These are phyloP conservation scores for Natator depressus DNA, from an alignment of 2,113 vertebrate genomes.

Conservation along the genomic window DNA sequence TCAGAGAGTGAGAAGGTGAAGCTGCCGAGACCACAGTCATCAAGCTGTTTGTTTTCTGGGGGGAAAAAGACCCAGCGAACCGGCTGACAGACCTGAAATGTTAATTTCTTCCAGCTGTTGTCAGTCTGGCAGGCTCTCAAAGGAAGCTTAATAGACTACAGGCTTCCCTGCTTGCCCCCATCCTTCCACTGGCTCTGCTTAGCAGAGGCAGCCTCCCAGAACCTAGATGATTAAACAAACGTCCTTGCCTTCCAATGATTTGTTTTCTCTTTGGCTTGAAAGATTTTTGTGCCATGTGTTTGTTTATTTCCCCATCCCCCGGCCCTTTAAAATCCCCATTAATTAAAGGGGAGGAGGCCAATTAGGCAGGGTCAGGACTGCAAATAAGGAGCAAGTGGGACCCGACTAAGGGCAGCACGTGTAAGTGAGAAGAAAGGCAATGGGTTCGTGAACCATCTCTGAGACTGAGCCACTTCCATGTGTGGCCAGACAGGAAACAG, in stretches of 20 bases:
- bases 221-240: conserved; percentile 62
- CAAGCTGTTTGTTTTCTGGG: conserved; percentile 27
- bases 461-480: neutral
- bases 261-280: conserved; percentile 46
- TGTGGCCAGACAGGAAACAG: conserved; percentile 60
- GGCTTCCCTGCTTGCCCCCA: conserved; percentile 40
- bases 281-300: neutral
- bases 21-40: conserved; percentile 8
- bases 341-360: neutral
- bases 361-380: neutral
- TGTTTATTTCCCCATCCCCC: accelerated
- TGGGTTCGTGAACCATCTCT: neutral
- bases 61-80: neutral
- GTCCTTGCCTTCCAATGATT: conserved; percentile 31
- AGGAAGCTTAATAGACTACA: conserved; percentile 77
- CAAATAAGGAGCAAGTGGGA: neutral
- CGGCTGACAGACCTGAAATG: conserved; percentile 48
- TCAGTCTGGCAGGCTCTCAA: conserved; percentile 76
- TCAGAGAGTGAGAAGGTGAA: conserved; percentile 37
- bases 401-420: neutral
- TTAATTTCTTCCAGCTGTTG: conserved; percentile 78
- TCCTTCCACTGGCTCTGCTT: neutral
- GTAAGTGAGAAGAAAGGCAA: neutral
- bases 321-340: neutral
- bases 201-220: conserved; percentile 24